Conservation (phyloP, 2,113 vertebrate genomes). For the Eurystomus gularis region DNA sequence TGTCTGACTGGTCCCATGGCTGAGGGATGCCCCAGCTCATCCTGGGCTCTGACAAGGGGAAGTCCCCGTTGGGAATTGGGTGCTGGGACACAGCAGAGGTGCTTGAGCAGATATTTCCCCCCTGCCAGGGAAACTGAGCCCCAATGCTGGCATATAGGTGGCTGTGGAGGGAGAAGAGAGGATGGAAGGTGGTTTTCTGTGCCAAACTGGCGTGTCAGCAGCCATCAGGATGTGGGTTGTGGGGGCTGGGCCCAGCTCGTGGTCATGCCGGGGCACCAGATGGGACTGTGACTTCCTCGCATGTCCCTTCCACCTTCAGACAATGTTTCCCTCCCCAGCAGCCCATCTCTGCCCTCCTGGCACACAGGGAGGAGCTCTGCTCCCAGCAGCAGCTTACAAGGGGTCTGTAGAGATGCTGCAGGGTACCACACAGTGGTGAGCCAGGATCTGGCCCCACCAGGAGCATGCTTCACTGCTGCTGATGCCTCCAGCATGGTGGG, state of each 20-base stretch:
- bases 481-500: not conserved
- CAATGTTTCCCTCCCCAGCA: not conserved
- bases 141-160: not conserved
- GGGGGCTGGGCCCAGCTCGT: not conserved
- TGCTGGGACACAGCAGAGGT: not conserved
- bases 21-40: not conserved
- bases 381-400: not conserved
- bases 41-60: not conserved
- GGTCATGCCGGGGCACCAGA: not conserved
- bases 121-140: not conserved
- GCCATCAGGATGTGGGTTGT: not conserved
- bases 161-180: not conserved
- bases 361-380: accelerated
- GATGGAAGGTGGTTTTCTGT: not conserved
- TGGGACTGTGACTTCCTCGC: not conserved
- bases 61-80: accelerated
- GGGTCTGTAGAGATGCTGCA: not conserved
- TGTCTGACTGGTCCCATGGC: not conserved
- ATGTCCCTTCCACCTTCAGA: not conserved
- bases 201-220: not conserved
- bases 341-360: not conserved
- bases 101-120: accelerated
- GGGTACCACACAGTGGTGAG: accelerated
- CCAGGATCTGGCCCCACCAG: not conserved
- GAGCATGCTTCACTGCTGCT: not conserved